Evolutionary conservation across 2,113 vertebrate genomes (phyloP).

Genomic region (Hemichromis elongatus): DNA sequence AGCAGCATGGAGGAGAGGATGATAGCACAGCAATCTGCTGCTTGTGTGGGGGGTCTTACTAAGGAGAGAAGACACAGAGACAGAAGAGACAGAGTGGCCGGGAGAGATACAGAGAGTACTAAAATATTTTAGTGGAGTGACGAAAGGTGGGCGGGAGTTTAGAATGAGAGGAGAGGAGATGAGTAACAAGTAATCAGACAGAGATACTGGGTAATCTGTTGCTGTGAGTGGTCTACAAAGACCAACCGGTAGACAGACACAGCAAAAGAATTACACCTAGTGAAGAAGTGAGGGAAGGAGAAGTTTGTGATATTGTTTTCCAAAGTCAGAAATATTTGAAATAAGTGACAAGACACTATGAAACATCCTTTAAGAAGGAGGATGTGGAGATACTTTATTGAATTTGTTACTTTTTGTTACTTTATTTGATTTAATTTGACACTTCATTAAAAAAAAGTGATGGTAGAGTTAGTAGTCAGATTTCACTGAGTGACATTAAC

Average conservation of each 20-base stretch:
- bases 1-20: conserved; percentile 11
- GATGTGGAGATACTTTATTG: not conserved
- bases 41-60: conserved; percentile 56
- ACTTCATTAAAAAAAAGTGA: not conserved
- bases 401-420: too few relatives aligned
- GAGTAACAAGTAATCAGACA: conserved; percentile 42
- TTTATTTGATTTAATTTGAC: not conserved
- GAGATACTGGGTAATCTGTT: conserved; percentile 25
- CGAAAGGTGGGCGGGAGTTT: not conserved
- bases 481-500: not conserved
- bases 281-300: not conserved
- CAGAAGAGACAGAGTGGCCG: not conserved
- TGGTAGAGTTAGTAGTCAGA: not conserved
- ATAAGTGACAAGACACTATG: not conserved
- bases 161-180: not conserved
- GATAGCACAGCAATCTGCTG: conserved; percentile 66
- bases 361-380: not conserved
- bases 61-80: not conserved
- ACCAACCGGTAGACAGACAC: not conserved
- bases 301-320: not conserved
- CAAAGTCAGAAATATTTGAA: not conserved
- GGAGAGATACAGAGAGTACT: not conserved
- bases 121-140: conserved; percentile 22
- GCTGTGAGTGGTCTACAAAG: conserved; percentile 46
- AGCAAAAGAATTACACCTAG: not conserved